Percentiles rank a stretch among this genome's conserved stretches.
Evolutionary conservation across 2,113 vertebrate species (phyloP).

Genomic region (cattle (Bos taurus)): ARS-UCD2.0 NC_037346.1:57861001-57861500

Average conservation of each 20-base stretch:
- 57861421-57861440: accelerated
- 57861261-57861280: background rate
- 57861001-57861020: background rate
- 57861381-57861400: background rate
- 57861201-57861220: background rate
- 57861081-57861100: background rate
- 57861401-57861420: background rate
- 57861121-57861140: background rate
- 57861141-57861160: no score
- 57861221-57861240: background rate
- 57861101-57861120: no score
- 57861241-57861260: background rate
- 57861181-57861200: background rate
- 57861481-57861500: accelerated
- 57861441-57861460: background rate
- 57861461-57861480: background rate
- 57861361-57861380: background rate
- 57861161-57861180: accelerated
- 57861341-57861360: background rate
- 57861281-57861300: accelerated
- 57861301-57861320: accelerated
- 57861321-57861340: background rate
- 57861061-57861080: accelerated
- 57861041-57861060: accelerated
- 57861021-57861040: accelerated